Evolutionary conservation across 2,888 invertebrate genomes (phyloP).

Genomic region (Lobophora halterata): DNA sequence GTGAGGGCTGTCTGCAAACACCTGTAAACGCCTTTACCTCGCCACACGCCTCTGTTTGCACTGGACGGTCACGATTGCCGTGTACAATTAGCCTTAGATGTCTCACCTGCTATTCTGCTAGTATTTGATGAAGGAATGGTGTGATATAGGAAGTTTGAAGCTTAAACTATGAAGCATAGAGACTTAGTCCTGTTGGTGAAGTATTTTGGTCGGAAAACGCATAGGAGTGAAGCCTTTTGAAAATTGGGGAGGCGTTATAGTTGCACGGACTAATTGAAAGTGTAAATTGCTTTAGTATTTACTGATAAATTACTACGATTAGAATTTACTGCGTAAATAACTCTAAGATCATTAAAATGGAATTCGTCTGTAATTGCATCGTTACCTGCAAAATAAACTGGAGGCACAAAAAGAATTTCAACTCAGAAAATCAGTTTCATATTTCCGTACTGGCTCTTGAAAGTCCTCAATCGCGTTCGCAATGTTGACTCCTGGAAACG

Average conservation of each 20-base stretch:
- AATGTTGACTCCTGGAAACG: conserved; percentile 75
- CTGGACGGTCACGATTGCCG: conserved; percentile 66
- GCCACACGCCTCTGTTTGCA: conserved; percentile 59
- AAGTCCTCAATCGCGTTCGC: conserved; percentile 70
- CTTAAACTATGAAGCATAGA: too few species aligned
- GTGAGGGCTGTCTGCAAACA: conserved; percentile 73
- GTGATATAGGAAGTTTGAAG: conserved; percentile 4
- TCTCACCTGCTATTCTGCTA: conserved; percentile 53
- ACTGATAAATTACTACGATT: neutral
- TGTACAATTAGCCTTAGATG: conserved; percentile 71
- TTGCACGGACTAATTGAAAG: conserved; percentile 36
- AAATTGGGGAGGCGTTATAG: conserved; percentile 39
- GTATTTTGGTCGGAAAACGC: too few species aligned
- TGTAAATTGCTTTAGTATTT: conserved; percentile 28
- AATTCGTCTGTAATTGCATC: conserved; percentile 10
- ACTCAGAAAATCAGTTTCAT: conserved; percentile 54
- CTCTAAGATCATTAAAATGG: conserved; percentile 16
- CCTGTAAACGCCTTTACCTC: conserved; percentile 63
- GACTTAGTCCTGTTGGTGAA: too few species aligned
- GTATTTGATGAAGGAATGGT: conserved; percentile 28
- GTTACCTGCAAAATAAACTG: conserved; percentile 31
- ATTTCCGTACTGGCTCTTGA: conserved; percentile 59
- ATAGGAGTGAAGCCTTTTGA: conserved; percentile 51
- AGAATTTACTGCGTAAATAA: conserved; percentile 1
- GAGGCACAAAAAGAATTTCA: conserved; percentile 32